Conservation (phyloP, 2,888 invertebrate genomes). For the Torymus tubicola region DNA sequence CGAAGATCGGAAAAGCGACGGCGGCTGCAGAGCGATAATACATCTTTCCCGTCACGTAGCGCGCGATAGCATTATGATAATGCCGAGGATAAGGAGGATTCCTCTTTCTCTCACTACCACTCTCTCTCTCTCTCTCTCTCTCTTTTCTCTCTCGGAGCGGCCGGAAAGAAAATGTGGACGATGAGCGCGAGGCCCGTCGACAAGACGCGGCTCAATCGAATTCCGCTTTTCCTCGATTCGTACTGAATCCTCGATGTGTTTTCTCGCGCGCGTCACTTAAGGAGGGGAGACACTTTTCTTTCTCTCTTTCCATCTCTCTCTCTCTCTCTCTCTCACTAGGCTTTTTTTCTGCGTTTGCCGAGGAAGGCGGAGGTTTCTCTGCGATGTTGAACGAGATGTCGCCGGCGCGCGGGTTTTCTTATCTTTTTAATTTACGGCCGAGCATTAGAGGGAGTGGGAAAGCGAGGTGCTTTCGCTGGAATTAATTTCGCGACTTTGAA, state of each 20-base stretch:
- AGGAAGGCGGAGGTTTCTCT: too few relatives aligned
- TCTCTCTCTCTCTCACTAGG: background rate
- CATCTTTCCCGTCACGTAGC: conserved; percentile 74
- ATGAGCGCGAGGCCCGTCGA: conserved; percentile 59
- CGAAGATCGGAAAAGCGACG: conserved; percentile 63
- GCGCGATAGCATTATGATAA: conserved; percentile 74
- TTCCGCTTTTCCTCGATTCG: conserved; percentile 59
- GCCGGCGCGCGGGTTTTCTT: background rate
- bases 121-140: too few relatives aligned
- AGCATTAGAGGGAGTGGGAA: background rate
- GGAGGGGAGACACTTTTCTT: background rate
- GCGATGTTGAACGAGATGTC: background rate
- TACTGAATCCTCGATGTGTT: conserved; percentile 53
- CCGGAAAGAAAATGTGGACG: conserved; percentile 67
- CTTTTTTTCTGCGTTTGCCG: background rate
- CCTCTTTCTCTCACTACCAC: conserved; percentile 19
- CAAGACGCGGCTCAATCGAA: conserved; percentile 57
- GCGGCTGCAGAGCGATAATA: conserved; percentile 65
- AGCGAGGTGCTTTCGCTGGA: background rate
- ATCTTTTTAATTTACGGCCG: conserved; percentile 38
- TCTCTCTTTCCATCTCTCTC: background rate
- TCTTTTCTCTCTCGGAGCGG: conserved; percentile 6
- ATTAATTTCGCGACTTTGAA: conserved; percentile 23
- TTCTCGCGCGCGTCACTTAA: conserved; percentile 17
- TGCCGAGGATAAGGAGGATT: conserved; percentile 71